Percentiles rank a stretch among this genome's conserved stretches.
Evolutionary conservation across 2,797 vertebrate genomes (phyloP).

Genomic region (Micropoecilia bifurca): DNA sequence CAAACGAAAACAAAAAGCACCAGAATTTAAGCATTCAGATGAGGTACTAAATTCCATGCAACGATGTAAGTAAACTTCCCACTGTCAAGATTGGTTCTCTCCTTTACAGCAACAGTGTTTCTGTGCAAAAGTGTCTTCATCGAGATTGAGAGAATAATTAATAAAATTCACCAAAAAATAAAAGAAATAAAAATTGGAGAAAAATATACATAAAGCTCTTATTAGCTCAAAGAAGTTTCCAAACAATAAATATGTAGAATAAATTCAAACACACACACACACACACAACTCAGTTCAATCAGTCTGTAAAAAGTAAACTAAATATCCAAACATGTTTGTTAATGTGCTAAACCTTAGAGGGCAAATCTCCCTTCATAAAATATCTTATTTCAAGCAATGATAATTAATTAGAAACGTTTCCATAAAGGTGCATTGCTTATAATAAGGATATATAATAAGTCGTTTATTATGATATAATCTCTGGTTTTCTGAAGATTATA

Average conservation of each 20-base stretch:
- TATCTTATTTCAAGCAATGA: constrained; percentile 75
- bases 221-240: constrained; percentile 75
- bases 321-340: constrained; percentile 61
- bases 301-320: constrained; percentile 62
- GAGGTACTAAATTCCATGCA: constrained; percentile 79
- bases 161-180: constrained; percentile 52
- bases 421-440: constrained; percentile 81
- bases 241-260: constrained; percentile 88
- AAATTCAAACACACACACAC: constrained; percentile 52
- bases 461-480: constrained; percentile 71
- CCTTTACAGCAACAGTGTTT: constrained; percentile 72
- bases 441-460: constrained; percentile 71
- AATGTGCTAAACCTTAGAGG: constrained; percentile 64
- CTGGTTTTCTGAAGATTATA: constrained; percentile 64
- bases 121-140: constrained; percentile 78
- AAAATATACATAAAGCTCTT: constrained; percentile 74
- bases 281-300: constrained; percentile 51
- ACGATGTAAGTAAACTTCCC: constrained; percentile 74
- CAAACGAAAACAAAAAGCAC: constrained; percentile 68
- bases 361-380: constrained; percentile 67
- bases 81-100: constrained; percentile 67
- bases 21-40: constrained; percentile 76
- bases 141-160: constrained; percentile 66
- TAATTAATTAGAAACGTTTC: constrained; percentile 77
- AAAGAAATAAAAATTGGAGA: constrained; percentile 31